Conservation (phyloP, 2,888 invertebrate species). For the Phyllotreta cruciferae region DNA sequence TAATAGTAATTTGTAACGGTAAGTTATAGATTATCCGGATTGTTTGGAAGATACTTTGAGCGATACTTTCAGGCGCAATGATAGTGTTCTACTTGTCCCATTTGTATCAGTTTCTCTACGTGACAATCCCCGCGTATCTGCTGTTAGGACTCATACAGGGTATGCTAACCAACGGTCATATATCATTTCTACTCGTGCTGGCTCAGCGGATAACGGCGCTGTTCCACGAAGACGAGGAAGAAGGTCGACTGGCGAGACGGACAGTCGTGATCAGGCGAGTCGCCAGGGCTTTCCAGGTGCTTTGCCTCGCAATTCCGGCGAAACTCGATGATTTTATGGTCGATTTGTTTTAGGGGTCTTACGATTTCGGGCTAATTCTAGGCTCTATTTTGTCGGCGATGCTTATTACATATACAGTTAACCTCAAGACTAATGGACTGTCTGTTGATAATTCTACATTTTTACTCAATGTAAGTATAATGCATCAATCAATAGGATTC, state of each 20-base stretch:
- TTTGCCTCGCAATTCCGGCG: background rate
- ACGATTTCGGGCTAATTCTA: conserved; percentile 66
- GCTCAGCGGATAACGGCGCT: conserved; percentile 59
- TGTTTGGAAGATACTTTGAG: background rate
- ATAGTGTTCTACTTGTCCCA: conserved; percentile 65
- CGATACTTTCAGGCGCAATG: conserved; percentile 50
- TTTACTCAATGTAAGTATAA: conserved; percentile 17
- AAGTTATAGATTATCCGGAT: no score
- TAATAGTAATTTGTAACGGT: conserved; percentile 44
- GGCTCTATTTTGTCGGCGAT: conserved; percentile 64
- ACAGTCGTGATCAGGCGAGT: conserved; percentile 61
- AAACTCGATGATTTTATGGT: background rate
- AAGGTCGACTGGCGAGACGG: conserved; percentile 48
- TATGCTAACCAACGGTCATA: conserved; percentile 51
- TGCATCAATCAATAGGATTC: background rate
- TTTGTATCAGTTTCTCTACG: conserved; percentile 67
- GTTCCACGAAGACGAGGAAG: conserved; percentile 60
- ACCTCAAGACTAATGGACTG: conserved; percentile 25
- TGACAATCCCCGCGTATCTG: conserved; percentile 64
- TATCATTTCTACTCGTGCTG: conserved; percentile 60
- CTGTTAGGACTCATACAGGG: conserved; percentile 68
- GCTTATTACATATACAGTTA: conserved; percentile 52
- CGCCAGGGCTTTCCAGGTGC: conserved; percentile 63
- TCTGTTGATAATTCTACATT: conserved; percentile 39
- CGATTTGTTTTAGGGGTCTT: conserved; percentile 58